Evolutionary conservation across 2,797 vertebrate species (phyloP).

Genomic region (Potorous gilbertii): DNA sequence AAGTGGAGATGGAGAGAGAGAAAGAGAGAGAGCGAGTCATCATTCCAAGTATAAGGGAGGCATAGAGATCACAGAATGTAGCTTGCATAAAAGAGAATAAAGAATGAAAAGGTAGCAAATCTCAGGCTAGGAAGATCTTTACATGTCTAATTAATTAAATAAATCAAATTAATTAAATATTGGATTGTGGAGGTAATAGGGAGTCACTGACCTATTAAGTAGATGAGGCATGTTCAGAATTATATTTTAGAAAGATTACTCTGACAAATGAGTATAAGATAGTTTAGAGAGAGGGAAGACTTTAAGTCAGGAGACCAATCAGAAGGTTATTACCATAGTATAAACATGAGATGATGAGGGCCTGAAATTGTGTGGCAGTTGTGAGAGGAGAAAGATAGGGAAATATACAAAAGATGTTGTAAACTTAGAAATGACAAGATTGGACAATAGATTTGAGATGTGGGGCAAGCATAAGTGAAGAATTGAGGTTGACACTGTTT

Average conservation of each 20-base stretch:
- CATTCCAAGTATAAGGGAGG: not conserved
- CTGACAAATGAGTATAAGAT: not conserved
- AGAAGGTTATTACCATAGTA: not conserved
- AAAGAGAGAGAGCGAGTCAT: too few species aligned
- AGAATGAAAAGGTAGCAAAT: not conserved
- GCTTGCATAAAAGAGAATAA: not conserved
- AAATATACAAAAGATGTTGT: not conserved
- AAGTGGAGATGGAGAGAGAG: too few species aligned
- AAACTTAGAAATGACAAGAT: not conserved
- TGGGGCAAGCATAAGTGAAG: not conserved
- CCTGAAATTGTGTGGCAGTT: not conserved
- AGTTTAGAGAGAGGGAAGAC: not conserved
- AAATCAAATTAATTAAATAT: not conserved
- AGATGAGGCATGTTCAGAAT: not conserved
- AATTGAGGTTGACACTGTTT: too few species aligned
- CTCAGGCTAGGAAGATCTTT: not conserved
- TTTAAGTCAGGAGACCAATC: not conserved
- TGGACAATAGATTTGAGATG: not conserved
- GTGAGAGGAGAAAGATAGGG: not conserved
- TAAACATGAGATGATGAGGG: not conserved
- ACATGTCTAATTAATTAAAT: not conserved
- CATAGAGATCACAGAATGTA: not conserved
- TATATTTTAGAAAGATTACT: too few species aligned
- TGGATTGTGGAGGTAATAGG: not conserved
- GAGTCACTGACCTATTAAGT: not conserved